Percentiles rank a stretch among this genome's conserved stretches.
Conservation (phyloP, 2,113 vertebrate genomes). For the Dunckerocampus dactyliophorus region DNA sequence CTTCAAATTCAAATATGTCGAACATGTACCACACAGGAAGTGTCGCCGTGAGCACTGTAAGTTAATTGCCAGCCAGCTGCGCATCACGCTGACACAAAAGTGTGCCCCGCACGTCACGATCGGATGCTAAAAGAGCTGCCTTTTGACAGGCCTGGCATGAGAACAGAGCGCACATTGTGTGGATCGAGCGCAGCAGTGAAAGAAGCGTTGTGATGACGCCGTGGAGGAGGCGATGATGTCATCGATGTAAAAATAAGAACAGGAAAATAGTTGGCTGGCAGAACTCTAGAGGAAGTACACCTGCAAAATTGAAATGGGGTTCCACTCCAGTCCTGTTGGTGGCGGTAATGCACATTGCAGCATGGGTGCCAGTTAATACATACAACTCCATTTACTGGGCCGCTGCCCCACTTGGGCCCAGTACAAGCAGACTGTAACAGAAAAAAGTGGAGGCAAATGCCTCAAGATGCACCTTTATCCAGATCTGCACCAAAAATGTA, state of each 20-base stretch:
- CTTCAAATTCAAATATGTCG: constrained; percentile 3
- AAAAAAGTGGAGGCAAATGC: too few species aligned
- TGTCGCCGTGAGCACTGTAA: background rate
- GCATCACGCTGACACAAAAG: background rate
- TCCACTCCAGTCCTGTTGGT: background rate
- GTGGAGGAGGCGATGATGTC: background rate
- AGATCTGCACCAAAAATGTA: too few species aligned
- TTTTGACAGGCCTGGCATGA: constrained; percentile 1
- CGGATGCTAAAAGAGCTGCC: background rate
- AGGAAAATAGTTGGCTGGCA: background rate
- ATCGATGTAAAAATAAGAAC: background rate
- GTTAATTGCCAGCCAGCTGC: background rate
- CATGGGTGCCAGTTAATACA: too few species aligned
- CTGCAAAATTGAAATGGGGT: background rate
- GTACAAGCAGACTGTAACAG: too few species aligned
- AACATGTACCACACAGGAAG: background rate
- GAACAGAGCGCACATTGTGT: background rate
- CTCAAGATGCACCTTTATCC: too few species aligned
- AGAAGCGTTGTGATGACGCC: background rate
- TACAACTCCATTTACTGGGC: background rate
- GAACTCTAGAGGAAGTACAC: background rate
- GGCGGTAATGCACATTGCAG: background rate
- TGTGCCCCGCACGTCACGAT: background rate
- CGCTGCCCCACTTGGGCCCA: background rate
- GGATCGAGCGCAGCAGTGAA: background rate